A percentile compares a stretch with the other conserved stretches of the same genome.
Evolutionary conservation across 2,113 vertebrate genomes (phyloP).

Genomic region (Notothenia rossii): DNA sequence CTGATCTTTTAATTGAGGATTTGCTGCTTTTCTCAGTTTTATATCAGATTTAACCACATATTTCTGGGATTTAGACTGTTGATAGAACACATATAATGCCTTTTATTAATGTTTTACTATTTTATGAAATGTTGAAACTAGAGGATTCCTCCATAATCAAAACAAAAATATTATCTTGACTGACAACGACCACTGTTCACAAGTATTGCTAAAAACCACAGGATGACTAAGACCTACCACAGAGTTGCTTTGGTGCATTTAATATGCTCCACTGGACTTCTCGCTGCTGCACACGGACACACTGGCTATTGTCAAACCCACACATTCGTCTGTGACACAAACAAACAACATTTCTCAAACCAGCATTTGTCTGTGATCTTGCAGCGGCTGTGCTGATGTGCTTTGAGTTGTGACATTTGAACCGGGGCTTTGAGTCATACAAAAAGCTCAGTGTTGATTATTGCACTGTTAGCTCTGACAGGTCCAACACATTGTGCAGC

Average conservation of each 20-base stretch:
- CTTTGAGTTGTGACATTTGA: constrained; percentile 63
- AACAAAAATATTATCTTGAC: constrained; percentile 24
- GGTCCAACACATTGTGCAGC: constrained; percentile 3
- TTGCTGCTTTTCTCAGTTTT: neutral
- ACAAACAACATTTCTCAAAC: constrained; percentile 14
- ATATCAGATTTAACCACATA: too few relatives aligned
- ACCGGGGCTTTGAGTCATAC: constrained; percentile 52
- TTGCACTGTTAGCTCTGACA: constrained; percentile 34
- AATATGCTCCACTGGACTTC: constrained; percentile 59
- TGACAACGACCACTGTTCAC: constrained; percentile 35
- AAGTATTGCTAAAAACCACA: constrained; percentile 32
- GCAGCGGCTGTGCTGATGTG: constrained; percentile 16
- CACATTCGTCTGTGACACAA: constrained; percentile 31
- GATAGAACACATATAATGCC: neutral
- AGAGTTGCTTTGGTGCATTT: constrained; percentile 61
- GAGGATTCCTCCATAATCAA: neutral
- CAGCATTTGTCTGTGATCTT: constrained; percentile 13
- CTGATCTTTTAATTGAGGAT: neutral
- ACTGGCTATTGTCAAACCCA: constrained; percentile 44
- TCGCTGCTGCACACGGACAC: constrained; percentile 34
- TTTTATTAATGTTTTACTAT: neutral
- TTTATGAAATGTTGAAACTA: neutral
- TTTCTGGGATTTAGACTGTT: neutral
- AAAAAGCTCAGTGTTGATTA: constrained; percentile 18
- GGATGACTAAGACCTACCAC: constrained; percentile 59